Base-by-base conservation (phyloP, 2,797 vertebrate genomes). In the Varecia variegata region DNA sequence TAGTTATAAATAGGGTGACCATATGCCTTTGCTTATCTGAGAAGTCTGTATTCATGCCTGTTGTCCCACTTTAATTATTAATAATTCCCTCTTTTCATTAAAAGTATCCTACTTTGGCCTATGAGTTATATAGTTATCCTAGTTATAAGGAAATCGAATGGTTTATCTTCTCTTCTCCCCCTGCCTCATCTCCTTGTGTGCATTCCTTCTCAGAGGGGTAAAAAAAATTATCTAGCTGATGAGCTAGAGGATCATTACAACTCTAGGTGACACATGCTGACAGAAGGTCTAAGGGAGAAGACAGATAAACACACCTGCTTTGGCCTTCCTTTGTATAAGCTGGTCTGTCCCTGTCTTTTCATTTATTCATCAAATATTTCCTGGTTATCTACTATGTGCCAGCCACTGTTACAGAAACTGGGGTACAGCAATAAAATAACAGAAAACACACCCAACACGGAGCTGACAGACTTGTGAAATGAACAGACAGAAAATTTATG, bases 21-120 rank as follows among this genome's bases (percentile, higher is more conserved):
- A 93, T 73, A 95, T 62, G 56, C n/a, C 43, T 77, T 40, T 94
- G 73, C 81, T 35, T 90, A 77, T 67, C 27, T 90, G 65, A 32
- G 30, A 95, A 94, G 54, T 94, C 30, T 38, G 2, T 80, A 81
- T 90, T 80, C 92, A 83, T 71, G 54, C 10, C 20, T 88, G 1
- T 25, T 85, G 40, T 68, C 60, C 68, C 60, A 86, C 32, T 94
- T 91, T 70, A 80, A 83, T 94, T 93, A 80, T 74, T 89, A 88
- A 85, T 32, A 88, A 56, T 70, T 77, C 65, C 50, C 40, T 82
- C 58, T 73, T 74, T 80, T 68, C 71, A 96, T 87, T 52, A 90
- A 93, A 92, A 80, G 60, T 50, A 87, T 27, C 67, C 18, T 14
- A 74, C 21, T 81, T 76, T 38, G 10, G 38, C 70, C 8, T 13